Conservation (phyloP, 2,113 vertebrate species). For the Crotalus horridus region DNA sequence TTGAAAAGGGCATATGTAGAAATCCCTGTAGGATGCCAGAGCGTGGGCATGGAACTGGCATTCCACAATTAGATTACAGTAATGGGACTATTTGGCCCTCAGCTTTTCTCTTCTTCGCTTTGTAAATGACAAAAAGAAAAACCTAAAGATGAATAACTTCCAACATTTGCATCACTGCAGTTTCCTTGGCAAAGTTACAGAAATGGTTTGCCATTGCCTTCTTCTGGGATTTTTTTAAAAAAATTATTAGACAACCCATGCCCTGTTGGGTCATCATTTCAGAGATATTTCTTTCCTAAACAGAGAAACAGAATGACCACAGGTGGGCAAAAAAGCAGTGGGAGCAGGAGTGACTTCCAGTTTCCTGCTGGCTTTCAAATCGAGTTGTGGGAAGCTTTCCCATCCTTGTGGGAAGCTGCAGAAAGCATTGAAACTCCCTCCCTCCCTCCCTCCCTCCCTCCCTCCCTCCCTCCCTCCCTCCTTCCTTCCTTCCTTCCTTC, state of each 20-base stretch:
- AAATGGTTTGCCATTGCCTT: neutral
- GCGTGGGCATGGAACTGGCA: neutral
- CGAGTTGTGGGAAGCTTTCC: neutral
- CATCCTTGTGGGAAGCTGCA: neutral
- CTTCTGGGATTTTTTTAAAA: neutral
- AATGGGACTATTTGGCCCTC: neutral
- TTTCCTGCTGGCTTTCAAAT: neutral
- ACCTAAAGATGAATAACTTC: neutral
- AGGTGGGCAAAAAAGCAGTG: neutral
- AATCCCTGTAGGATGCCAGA: neutral
- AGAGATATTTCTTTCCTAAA: neutral
- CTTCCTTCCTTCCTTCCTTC: too few relatives aligned
- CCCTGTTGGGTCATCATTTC: neutral
- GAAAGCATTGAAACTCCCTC: neutral
- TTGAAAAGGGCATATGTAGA: neutral
- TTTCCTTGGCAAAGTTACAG: neutral
- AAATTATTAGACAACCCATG: neutral
- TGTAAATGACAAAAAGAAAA: neutral
- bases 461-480: too few relatives aligned
- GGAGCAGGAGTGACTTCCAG: neutral
- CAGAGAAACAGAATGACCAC: neutral
- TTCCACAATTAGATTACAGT: neutral
- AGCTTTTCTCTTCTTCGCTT: neutral
- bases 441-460: too few relatives aligned
- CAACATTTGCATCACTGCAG: neutral